phyloP scores from a whole-genome alignment of 2,888 invertebrate genomes.

The Sericinus montela region DNA sequence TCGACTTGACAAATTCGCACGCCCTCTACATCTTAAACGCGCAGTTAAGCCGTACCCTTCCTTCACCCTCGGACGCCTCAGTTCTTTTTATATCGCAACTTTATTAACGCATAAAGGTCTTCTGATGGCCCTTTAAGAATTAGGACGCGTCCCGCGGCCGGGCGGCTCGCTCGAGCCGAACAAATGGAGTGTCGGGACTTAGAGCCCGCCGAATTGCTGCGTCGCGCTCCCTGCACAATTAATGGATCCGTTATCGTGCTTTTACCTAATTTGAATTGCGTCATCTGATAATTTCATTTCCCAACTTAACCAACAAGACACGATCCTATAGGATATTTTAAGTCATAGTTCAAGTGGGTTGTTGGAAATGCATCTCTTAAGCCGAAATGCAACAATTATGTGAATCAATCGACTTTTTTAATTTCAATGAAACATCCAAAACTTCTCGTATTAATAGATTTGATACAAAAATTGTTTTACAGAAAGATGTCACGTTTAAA shows the following conservation, averaged over 20 bases:
- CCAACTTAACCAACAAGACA: no score
- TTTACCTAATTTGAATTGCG: constrained; percentile 61
- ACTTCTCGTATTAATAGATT: no score
- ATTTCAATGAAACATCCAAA: no score
- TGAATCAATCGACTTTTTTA: no score
- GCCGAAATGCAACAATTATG: no score
- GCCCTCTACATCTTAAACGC: constrained; percentile 77
- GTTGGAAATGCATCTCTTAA: no score
- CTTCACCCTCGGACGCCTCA: constrained; percentile 76
- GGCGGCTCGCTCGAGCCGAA: constrained; percentile 61
- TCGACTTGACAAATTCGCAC: constrained; percentile 75
- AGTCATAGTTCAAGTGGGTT: no score
- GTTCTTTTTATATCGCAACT: constrained; percentile 79
- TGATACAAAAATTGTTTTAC: background rate
- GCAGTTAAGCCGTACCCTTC: constrained; percentile 75
- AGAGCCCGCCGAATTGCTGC: constrained; percentile 39
- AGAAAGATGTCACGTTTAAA: constrained; percentile 4
- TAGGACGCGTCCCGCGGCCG: constrained; percentile 72
- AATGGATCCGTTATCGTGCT: constrained; percentile 56
- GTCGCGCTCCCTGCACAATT: constrained; percentile 61
- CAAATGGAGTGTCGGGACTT: constrained; percentile 67
- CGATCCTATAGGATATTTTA: no score
- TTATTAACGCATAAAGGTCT: constrained; percentile 80
- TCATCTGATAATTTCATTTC: constrained; percentile 21
- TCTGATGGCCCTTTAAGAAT: constrained; percentile 77